Base-by-base conservation (phyloP, 2,113 vertebrate genomes). In the Thunnus maccoyii region DNA sequence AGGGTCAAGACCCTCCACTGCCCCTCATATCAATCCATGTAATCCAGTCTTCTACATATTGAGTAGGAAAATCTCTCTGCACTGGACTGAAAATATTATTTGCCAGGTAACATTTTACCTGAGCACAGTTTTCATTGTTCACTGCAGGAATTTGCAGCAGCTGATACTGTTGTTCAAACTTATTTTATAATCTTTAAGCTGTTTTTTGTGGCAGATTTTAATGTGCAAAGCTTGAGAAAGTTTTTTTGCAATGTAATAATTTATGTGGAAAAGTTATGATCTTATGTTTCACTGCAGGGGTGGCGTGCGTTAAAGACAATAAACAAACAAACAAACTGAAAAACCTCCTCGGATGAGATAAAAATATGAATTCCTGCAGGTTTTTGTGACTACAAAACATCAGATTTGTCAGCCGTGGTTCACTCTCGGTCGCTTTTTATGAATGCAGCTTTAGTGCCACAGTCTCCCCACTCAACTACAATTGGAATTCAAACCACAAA, bases 401-500 rank as follows among this genome's bases (percentile, higher is more conserved):
- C 15, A 2, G 36, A 32, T 61, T 62, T 14, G 48, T 47, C n/a
- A 25, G 68, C 51, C 51, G 15, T 2, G 10, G 67, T 62, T 64
- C 71, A 10, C 67, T 75, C 36, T 57, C 54, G 1, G 52, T 65
- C 32, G 46, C 41, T 30, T 30, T n/a, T 32, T 16, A 54, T 67
- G 65, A 72, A 58, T 48, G 61, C 56, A 65, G 64, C 30, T 68
- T 54, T 13, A 5, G 47, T 67, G 47, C 62, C 50, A 16, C 58
- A 44, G n/a, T 25, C 64, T 67, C 64, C 46, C 30, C 78, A 71
- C 54, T 76, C 64, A 3, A 72, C 72, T 56, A n/a, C 79, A 73
- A 72, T 66, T 73, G 41, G 76, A 83, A 76, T 77, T 77, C 78
- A 68, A 72, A 90, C 75, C 81, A 78, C 84, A 67, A 70, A 87